Evolutionary conservation across 2,888 invertebrate species (phyloP).

Genomic region (Nomada ruficornis): DNA sequence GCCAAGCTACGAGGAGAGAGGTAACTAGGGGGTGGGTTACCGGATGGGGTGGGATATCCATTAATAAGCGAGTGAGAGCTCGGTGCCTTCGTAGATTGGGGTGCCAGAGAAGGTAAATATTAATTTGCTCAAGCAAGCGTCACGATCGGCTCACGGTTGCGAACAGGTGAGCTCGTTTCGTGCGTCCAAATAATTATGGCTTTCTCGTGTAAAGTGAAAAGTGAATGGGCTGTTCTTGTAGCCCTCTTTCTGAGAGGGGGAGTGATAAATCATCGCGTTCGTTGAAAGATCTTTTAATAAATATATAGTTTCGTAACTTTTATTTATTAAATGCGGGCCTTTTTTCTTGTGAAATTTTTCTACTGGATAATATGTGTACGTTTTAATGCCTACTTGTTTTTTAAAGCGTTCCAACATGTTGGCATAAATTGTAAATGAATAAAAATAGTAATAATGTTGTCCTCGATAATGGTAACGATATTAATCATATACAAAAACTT

Average conservation of each 20-base stretch:
- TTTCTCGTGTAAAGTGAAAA: slow-evolving; percentile 17
- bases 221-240: slow-evolving; percentile 7
- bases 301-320: background rate
- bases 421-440: no score
- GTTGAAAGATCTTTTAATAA: background rate
- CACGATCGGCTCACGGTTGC: slow-evolving; percentile 56
- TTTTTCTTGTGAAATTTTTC: background rate
- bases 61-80: slow-evolving; percentile 83
- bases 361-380: no score
- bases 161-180: slow-evolving; percentile 56
- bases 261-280: background rate
- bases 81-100: slow-evolving; percentile 74
- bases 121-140: slow-evolving; percentile 80
- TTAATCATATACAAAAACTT: background rate
- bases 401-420: no score
- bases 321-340: background rate
- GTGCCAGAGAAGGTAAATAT: slow-evolving; percentile 82
- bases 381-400: no score
- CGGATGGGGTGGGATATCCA: slow-evolving; percentile 78
- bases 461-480: background rate
- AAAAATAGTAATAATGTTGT: background rate
- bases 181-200: slow-evolving; percentile 43
- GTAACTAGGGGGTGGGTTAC: slow-evolving; percentile 53
- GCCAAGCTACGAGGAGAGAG: slow-evolving; percentile 66
- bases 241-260: background rate